phyloP scores from a whole-genome alignment of 2,888 invertebrate species.

The Polietes domitor region DNA sequence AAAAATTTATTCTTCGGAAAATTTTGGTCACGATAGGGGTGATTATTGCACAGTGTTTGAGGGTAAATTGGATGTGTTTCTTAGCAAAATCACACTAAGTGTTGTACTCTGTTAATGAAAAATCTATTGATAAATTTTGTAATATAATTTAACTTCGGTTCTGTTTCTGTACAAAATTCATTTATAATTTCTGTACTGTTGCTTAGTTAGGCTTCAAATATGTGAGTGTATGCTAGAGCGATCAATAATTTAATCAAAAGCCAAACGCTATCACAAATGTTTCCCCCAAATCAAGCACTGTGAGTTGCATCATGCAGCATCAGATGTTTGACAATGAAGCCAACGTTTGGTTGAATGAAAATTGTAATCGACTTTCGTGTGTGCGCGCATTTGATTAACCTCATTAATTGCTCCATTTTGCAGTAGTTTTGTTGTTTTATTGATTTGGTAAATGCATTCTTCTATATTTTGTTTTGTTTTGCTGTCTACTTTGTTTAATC shows the following conservation, averaged over 20 bases:
- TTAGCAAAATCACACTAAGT: neutral
- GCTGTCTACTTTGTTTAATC: conserved; percentile 2
- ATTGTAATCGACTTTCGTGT: neutral
- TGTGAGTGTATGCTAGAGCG: neutral
- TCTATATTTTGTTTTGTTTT: conserved; percentile 39
- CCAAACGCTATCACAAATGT: neutral
- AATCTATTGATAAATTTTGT: conserved; percentile 13
- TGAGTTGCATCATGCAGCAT: neutral
- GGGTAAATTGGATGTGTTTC: no score
- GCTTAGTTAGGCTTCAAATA: neutral
- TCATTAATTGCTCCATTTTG: conserved; percentile 3
- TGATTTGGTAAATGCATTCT: conserved; percentile 60
- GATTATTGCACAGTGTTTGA: no score
- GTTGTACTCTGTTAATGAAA: conserved; percentile 22
- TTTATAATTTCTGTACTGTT: neutral
- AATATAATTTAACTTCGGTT: neutral
- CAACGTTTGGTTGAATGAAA: neutral
- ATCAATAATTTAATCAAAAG: neutral
- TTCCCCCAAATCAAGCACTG: neutral
- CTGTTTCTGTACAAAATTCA: neutral
- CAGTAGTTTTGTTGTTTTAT: neutral
- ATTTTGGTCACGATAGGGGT: no score
- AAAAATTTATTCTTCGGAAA: no score
- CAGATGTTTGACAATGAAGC: neutral
- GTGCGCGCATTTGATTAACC: neutral